Base-by-base conservation (phyloP, 2,113 vertebrate genomes). In the Callorhinus ursinus region DNA sequence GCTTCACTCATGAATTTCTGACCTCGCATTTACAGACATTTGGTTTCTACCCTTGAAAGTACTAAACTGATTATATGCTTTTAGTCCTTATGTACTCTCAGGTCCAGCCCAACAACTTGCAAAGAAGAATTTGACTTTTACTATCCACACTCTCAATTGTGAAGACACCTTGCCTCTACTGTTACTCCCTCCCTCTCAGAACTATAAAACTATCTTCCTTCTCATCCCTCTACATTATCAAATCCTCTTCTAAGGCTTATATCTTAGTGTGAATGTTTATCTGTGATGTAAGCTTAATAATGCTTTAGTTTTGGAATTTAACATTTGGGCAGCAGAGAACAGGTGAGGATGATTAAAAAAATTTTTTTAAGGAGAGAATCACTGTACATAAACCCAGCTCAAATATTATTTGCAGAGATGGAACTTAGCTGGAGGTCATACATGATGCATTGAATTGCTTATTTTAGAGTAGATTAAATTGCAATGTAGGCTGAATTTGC, bases 231-330 rank as follows among this genome's bases (percentile, higher is more conserved):
- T 53, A 76, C 11, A 72, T 91, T 61, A 93, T 15, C 76, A 90
- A 42, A 49, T 83, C 28, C 24, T 79, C 53, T 76, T 71, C 51
- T 95, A 46, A 95, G 55, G 13, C 42, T 86, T 86, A 4, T 31
- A n/a, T 74, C 6, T 93, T 79, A 79, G 53, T 87, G 11, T 90
- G 80, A 94, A 28, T 94, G 53, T 84, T 87, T 90, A 81, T 15
- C 74, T 59, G 61, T 69, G 53, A 16, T 53, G 92, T 93, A 81
- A 59, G n/a, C n/a, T 53, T 79, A 87, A 76, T 92, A 57, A 24
- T 21, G 81, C n/a, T 95, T 94, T 83, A 76, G 76, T 77, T 97
- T 96, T 53, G 22, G 80, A 93, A 55, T 93, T 65, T 86, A n/a
- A 89, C 86, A 87, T 85, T 84, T 96, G 79, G 81, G 51, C 36